Evolutionary conservation across 64 coral and sea anemone genomes (phyloP).

Genomic region (Acropora tenuis): DNA sequence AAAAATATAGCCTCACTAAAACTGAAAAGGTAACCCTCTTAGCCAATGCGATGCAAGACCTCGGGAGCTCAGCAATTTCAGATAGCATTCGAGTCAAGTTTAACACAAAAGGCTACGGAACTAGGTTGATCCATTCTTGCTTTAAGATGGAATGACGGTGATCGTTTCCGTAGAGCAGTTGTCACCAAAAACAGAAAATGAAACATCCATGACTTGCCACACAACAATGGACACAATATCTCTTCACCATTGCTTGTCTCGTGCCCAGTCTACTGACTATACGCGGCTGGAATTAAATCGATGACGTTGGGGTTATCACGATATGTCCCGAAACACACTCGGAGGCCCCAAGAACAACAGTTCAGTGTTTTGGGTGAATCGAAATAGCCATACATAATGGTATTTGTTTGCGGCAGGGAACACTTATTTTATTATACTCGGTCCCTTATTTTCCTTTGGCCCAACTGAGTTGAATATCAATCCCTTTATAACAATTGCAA

Average conservation of each 20-base stretch:
- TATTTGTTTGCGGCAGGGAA: no score
- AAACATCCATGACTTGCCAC: neutral
- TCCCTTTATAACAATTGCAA: no score
- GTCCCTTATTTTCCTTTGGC: no score
- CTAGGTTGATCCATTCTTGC: neutral
- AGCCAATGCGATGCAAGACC: neutral
- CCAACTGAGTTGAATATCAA: no score
- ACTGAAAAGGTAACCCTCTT: conserved; percentile 5
- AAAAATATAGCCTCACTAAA: neutral
- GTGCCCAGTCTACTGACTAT: neutral
- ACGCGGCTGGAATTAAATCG: neutral
- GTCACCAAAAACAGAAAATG: neutral
- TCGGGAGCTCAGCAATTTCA: neutral
- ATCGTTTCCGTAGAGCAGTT: neutral
- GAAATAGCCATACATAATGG: no score
- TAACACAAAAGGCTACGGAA: neutral
- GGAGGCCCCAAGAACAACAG: no score
- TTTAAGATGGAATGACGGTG: neutral
- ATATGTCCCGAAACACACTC: no score
- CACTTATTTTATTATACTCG: no score
- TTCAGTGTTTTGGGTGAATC: no score
- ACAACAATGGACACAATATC: neutral
- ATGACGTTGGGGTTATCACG: no score
- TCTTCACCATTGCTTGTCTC: neutral
- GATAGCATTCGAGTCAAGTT: neutral